Evolutionary conservation across 2,113 vertebrate species (phyloP).

Genomic region (Poecile atricapillus): DNA sequence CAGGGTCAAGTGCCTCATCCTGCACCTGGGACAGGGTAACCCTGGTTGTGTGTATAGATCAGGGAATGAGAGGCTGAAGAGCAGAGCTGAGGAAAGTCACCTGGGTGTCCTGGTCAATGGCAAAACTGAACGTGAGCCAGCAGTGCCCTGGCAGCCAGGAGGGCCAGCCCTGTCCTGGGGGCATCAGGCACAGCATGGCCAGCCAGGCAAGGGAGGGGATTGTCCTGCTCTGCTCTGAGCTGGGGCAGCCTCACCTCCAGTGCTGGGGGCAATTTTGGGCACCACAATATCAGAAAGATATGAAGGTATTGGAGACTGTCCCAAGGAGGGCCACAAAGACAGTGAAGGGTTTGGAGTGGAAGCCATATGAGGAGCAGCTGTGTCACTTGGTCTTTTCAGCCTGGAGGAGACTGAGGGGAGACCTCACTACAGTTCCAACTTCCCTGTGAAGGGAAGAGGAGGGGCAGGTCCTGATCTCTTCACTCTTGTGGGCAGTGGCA

Average conservation of each 20-base stretch:
- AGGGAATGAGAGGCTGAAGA: background rate
- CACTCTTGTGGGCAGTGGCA: background rate
- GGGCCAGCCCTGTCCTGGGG: background rate
- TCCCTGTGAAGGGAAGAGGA: background rate
- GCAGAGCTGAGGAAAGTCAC: background rate
- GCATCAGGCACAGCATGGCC: background rate
- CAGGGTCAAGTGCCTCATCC: background rate
- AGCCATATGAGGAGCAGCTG: accelerated
- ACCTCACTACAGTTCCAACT: too few species aligned
- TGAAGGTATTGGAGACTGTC: background rate
- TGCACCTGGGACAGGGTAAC: background rate
- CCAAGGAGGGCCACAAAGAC: background rate
- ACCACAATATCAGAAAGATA: background rate
- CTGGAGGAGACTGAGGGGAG: background rate
- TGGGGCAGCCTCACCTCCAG: accelerated
- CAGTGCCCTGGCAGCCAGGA: background rate
- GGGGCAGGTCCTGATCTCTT: too few species aligned
- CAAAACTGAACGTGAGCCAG: background rate
- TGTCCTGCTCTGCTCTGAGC: accelerated
- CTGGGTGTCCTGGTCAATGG: accelerated
- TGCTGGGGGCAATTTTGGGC: background rate
- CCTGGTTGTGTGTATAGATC: background rate
- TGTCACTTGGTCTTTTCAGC: background rate
- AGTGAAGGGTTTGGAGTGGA: background rate
- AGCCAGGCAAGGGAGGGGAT: accelerated